phyloP scores from a whole-genome alignment of 2,113 vertebrate species.

The Festucalex cinctus region DNA sequence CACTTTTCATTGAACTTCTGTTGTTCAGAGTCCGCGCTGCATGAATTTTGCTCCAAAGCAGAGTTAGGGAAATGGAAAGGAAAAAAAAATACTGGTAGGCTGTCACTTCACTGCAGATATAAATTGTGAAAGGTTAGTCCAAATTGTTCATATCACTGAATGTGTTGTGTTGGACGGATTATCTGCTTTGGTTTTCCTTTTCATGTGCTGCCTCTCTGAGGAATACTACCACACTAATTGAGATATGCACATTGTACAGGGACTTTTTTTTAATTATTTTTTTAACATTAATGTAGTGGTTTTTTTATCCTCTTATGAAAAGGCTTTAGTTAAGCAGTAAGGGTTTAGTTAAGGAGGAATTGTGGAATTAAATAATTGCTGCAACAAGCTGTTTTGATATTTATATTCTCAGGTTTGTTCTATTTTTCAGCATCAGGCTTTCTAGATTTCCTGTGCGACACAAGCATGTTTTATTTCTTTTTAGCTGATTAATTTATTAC shows the following conservation, averaged over 20 bases:
- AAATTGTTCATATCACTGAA: conserved; percentile 59
- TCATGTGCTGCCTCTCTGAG: conserved; percentile 27
- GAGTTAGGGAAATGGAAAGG: conserved; percentile 11
- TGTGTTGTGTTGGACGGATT: conserved; percentile 40
- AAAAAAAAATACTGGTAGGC: conserved; percentile 14
- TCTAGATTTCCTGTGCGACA: conserved; percentile 63
- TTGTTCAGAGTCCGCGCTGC: background rate
- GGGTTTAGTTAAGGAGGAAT: conserved; percentile 62
- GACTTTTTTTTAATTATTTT: conserved; percentile 53
- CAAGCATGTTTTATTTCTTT: conserved; percentile 63
- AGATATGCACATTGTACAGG: conserved; percentile 72
- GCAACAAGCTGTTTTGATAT: conserved; percentile 69
- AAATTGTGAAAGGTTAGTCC: conserved; percentile 43
- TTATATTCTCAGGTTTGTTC: conserved; percentile 77
- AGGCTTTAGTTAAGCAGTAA: conserved; percentile 55
- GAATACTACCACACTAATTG: conserved; percentile 62
- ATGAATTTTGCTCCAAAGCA: background rate
- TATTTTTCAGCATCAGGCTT: conserved; percentile 60
- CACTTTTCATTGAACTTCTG: conserved; percentile 11
- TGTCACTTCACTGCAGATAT: conserved; percentile 37
- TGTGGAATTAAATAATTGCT: conserved; percentile 63
- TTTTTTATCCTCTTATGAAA: conserved; percentile 48
- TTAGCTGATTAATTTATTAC: conserved; percentile 76
- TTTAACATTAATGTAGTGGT: conserved; percentile 48
- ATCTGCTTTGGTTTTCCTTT: conserved; percentile 33